Evolutionary conservation across 92 coral and sea anemone genomes (phyloP).

Genomic region (Porites lobata): DNA sequence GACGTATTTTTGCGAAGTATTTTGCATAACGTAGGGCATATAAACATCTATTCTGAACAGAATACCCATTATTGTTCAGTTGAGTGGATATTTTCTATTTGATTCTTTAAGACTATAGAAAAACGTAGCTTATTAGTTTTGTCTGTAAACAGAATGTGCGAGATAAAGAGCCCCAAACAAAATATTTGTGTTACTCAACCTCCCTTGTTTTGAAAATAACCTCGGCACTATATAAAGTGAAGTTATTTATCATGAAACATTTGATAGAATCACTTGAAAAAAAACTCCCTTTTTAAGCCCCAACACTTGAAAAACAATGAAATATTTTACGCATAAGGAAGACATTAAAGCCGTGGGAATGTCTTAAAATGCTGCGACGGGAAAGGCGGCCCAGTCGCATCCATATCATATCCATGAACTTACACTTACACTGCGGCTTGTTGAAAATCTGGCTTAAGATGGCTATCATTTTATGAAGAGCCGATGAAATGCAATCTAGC

Average conservation of each 20-base stretch:
- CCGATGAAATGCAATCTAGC: conserved; percentile 45
- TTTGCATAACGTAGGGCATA: neutral
- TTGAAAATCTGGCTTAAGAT: conserved; percentile 49
- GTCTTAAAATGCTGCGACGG: conserved; percentile 8
- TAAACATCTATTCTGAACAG: neutral
- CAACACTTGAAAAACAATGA: conserved; percentile 12
- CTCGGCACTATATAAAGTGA: neutral
- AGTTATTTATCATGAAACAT: neutral
- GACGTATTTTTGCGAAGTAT: neutral
- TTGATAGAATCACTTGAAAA: conserved; percentile 21
- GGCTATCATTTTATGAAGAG: conserved; percentile 39
- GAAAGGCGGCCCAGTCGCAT: conserved; percentile 22
- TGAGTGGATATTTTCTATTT: neutral
- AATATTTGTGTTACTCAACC: conserved; percentile 16
- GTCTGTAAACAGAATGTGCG: conserved; percentile 20
- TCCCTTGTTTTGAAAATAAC: neutral
- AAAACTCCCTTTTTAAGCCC: neutral
- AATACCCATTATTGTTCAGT: neutral
- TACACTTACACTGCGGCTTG: conserved; percentile 40
- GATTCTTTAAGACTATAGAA: neutral
- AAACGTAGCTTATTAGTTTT: neutral
- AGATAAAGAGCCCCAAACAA: neutral
- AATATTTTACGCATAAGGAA: conserved; percentile 41
- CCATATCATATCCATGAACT: neutral
- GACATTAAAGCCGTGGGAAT: conserved; percentile 39